Base-by-base conservation (phyloP, 2,888 invertebrate species). In the Calliphora vomitoria region DNA sequence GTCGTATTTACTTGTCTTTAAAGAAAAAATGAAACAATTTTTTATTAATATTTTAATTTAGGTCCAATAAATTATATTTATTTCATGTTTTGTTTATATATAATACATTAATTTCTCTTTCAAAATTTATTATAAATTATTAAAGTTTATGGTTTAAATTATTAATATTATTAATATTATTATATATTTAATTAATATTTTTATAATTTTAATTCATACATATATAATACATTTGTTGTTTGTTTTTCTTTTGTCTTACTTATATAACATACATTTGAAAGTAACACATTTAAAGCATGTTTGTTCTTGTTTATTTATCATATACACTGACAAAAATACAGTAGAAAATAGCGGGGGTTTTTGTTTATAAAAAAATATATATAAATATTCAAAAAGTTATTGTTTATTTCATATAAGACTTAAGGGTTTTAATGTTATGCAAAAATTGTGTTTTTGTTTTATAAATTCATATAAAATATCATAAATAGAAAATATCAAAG, bases 1-100 rank as follows among this genome's bases (percentile, higher is more conserved):
- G n/a, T n/a, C n/a, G n/a, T n/a, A n/a, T n/a, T n/a, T n/a, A n/a
- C n/a, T 38, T 38, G 6, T 38, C 8, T 38, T 8, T 8, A 3
- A 38, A 38, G 0, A 3, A 3, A 41, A 58, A 58, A 20, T 55
- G 11, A 41, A 60, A 44, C 58, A 44, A 60, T 20, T 38, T 31
- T 50, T 53, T 20, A 74, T 44, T 62, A 25, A 25, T 25, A 25
- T 38, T 38, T 20, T 15, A 44, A 55, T 25, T 64, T 55, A 8
- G 4, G 66, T 87, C 80, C 53, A 87, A 87, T 87, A 87, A 83
- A 80, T 80, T 86, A 80, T 83, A 83, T 83, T 86, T 86, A 74
- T 80, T 86, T 80, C 62, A 13, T 55, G 50, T 69, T 68, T 15
- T 53, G 38, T 66, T 44, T 71, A 31, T 44, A 66, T 53, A 58